Conservation (phyloP, 1,140 invertebrate species). For the Rhyzopertha dominica region DNA sequence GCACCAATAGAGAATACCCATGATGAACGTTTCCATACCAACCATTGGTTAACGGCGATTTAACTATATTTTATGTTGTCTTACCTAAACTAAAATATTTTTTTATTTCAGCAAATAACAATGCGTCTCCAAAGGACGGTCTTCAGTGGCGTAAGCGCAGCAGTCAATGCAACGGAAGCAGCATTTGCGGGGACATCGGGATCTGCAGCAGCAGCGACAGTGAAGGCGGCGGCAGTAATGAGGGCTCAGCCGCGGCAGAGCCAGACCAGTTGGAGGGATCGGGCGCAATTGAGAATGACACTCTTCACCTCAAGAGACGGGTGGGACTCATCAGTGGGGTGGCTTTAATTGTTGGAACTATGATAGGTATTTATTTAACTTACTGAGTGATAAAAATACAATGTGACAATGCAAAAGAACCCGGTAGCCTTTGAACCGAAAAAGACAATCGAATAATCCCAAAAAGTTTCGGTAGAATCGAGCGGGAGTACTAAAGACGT, state of each 20-base stretch:
- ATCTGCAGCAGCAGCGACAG: conserved; percentile 38
- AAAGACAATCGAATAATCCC: too few relatives aligned
- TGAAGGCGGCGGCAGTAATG: conserved; percentile 37
- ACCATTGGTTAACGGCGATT: too few relatives aligned
- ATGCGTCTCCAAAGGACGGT: conserved; percentile 42
- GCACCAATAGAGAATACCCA: too few relatives aligned
- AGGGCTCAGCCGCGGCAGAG: conserved; percentile 44
- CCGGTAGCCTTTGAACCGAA: too few relatives aligned
- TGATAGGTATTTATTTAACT: conserved; percentile 65
- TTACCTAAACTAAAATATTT: too few relatives aligned
- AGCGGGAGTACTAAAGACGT: too few relatives aligned
- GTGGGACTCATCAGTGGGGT: conserved; percentile 97
- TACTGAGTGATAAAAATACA: too few relatives aligned
- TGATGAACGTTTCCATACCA: too few relatives aligned
- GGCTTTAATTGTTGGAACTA: conserved; percentile 94
- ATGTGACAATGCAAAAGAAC: too few relatives aligned
- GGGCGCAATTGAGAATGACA: conserved; percentile 86
- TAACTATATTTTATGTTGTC: too few relatives aligned
- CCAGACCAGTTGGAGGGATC: conserved; percentile 73
- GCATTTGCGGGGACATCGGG: conserved; percentile 28
- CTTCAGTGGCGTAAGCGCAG: conserved; percentile 39
- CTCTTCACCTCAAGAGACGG: conserved; percentile 96
- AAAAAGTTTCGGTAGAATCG: too few relatives aligned
- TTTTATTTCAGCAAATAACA: conserved; percentile 41
- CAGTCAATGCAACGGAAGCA: conserved; percentile 29